A percentile compares a stretch with the other conserved stretches of the same genome.
These are phyloP conservation scores for Synergus umbraculus DNA, from an alignment of 2,888 invertebrate species.

Conservation along the genomic window DNA sequence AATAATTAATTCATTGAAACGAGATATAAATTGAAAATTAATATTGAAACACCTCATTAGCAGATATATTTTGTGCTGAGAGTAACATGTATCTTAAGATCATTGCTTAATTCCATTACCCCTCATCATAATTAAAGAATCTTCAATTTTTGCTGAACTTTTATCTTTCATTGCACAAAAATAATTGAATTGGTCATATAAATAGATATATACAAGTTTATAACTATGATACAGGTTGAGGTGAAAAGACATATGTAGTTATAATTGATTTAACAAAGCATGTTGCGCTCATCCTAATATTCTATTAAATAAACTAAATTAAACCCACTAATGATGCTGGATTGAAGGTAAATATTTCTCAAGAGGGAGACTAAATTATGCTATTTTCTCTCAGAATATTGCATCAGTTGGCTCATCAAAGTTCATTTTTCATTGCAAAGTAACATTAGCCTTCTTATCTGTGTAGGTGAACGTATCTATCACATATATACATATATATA, in stretches of 20 bases:
- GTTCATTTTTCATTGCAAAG: conserved; percentile 29
- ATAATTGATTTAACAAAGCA: neutral
- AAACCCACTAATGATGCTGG: conserved; percentile 20
- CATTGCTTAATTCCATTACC: neutral
- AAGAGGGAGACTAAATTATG: conserved; percentile 11
- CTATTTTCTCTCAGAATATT: conserved; percentile 28
- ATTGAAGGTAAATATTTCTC: conserved; percentile 15
- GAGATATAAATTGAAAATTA: neutral
- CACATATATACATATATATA: too few species aligned
- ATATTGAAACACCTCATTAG: neutral
- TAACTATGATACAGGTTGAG: neutral
- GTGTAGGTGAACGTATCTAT: neutral
- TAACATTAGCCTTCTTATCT: conserved; percentile 11
- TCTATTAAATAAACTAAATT: conserved; percentile 29
- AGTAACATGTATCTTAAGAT: neutral
- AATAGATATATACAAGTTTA: neutral
- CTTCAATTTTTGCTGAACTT: neutral
- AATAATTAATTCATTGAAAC: neutral
- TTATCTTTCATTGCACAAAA: neutral
- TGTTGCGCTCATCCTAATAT: neutral
- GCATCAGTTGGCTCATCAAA: conserved; percentile 29
- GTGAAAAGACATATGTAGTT: neutral
- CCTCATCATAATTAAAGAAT: neutral
- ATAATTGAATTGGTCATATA: neutral
- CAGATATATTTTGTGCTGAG: neutral